phyloP scores from a whole-genome alignment of 2,113 vertebrate genomes.

The Lycaon pictus region DNA sequence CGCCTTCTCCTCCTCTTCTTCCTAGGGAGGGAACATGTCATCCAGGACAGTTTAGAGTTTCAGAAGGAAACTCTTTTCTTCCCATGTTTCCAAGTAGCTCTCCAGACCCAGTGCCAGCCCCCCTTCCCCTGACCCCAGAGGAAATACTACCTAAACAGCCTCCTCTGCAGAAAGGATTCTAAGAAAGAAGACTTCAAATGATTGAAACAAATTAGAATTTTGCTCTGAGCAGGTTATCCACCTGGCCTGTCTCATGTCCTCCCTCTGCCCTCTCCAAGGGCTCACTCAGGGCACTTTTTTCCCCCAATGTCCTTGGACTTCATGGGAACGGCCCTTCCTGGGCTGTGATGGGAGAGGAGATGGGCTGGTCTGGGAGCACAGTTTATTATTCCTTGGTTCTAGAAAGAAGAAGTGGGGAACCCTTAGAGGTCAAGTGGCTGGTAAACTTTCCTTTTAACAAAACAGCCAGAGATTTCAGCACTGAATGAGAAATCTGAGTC shows the following conservation, averaged over 20 bases:
- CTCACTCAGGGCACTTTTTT: background rate
- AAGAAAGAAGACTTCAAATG: background rate
- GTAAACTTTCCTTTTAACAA: background rate
- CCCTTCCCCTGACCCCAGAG: background rate
- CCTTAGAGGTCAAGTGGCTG: background rate
- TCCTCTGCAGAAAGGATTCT: background rate
- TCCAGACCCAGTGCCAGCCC: background rate
- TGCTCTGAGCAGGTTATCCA: background rate
- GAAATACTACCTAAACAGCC: background rate
- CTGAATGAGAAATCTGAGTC: background rate
- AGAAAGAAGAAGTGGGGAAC: slow-evolving; percentile 36
- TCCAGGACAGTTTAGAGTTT: background rate
- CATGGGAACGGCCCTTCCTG: background rate
- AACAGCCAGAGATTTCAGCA: background rate
- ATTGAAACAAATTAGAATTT: background rate
- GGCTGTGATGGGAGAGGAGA: background rate
- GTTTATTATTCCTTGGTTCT: background rate
- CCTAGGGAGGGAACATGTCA: background rate
- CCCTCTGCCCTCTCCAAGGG: background rate
- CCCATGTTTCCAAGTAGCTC: background rate
- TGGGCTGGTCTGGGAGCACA: background rate
- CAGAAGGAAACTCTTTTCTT: background rate
- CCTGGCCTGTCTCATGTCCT: background rate
- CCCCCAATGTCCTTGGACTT: background rate
- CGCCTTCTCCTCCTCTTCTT: background rate